Evolutionary conservation across 2,888 invertebrate genomes (phyloP), one percentile per base, ranked within the genome.

Genomic region (Dryomyza anilis): DNA sequence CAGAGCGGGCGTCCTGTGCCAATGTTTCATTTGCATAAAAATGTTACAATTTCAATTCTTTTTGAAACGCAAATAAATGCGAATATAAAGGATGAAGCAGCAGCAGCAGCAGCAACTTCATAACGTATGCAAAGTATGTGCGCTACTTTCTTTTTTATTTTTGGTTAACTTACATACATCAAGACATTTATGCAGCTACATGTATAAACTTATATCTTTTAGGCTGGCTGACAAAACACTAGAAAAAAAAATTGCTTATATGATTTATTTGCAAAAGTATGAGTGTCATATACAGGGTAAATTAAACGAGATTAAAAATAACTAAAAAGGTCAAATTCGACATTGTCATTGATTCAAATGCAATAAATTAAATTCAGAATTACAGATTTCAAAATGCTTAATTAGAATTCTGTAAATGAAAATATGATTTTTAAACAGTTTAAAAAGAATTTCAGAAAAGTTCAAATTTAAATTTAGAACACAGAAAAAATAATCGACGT

Each of bases 231-330:
- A 64, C 61, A 65, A 52, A 68, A 16, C 27, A 27, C 25, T 16
- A 25, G 33, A 33, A 23, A 19, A 29, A 72, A 71, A 71, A 71
- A 69, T 70, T 74, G 73, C 72, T 75, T 70, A 73, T 70, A 77
- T 76, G 77, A 78, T 78, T 77, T 78, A 77, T 78, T n/a, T 74
- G 78, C 73, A 78, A 68, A 67, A 64, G 67, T 46, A 27, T 60
- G 65, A 63, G 63, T 27, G n/a, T 12, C 7, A 12, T 0, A 39
- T 64, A 63, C 65, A 62, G 67, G 68, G 63, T 66, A 57, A 56
- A 21, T 3, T 19, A n/a, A n/a, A n/a, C n/a, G n/a, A n/a, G n/a
- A n/a, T n/a, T n/a, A n/a, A n/a, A n/a, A n/a, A n/a, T n/a, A n/a
- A n/a, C n/a, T n/a, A n/a, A n/a, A n/a, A n/a, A n/a, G n/a, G n/a